Evolutionary conservation across 1,140 invertebrate species (phyloP).

Genomic region (Drosophila bocki): DNA sequence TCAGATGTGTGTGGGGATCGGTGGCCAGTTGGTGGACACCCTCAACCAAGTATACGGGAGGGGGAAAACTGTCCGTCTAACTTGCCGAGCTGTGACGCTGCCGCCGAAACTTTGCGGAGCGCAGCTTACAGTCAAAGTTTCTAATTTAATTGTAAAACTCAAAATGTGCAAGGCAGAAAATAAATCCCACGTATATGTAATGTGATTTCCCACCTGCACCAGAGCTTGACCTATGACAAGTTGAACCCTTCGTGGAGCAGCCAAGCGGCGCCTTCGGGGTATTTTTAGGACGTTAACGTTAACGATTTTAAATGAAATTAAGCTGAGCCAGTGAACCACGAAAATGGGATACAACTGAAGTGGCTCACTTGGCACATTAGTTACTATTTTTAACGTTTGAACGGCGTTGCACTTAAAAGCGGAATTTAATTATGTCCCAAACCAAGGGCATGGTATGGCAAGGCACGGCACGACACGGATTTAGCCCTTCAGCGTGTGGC

Average conservation of each 20-base stretch:
- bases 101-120: slow-evolving; percentile 31
- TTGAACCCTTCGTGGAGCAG: slow-evolving; percentile 24
- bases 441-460: slow-evolving; percentile 23
- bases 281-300: slow-evolving; percentile 67
- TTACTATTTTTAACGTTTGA: slow-evolving; percentile 45
- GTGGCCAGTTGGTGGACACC: neutral
- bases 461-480: slow-evolving; percentile 17
- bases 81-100: slow-evolving; percentile 45
- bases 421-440: slow-evolving; percentile 45
- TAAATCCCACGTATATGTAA: slow-evolving; percentile 51
- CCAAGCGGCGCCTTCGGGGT: slow-evolving; percentile 1
- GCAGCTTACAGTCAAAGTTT: slow-evolving; percentile 51
- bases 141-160: slow-evolving; percentile 73
- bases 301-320: slow-evolving; percentile 61
- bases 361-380: slow-evolving; percentile 50
- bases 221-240: slow-evolving; percentile 54
- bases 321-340: slow-evolving; percentile 57
- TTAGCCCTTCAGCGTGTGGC: slow-evolving; percentile 9
- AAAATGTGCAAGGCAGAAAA: slow-evolving; percentile 53
- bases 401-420: slow-evolving; percentile 35
- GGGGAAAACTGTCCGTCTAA: slow-evolving; percentile 31
- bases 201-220: slow-evolving; percentile 35
- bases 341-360: slow-evolving; percentile 37
- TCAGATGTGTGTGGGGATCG: slow-evolving; percentile 32
- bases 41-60: neutral